phyloP scores from a whole-genome alignment of 2,113 vertebrate genomes.

The Mobula birostris region DNA sequence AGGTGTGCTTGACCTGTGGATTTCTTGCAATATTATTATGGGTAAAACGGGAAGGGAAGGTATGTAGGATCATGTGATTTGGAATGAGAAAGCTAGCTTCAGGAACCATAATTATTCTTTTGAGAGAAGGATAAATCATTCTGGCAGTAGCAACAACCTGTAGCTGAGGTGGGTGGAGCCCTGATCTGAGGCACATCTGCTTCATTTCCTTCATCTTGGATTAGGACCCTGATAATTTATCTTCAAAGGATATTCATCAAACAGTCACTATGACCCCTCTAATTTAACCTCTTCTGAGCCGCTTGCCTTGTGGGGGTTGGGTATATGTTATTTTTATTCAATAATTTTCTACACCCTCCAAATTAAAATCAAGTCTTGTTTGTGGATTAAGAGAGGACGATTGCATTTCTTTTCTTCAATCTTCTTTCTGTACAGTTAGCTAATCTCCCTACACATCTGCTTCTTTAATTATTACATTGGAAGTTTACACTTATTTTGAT shows the following conservation, averaged over 20 bases:
- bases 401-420: background rate
- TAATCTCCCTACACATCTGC: background rate
- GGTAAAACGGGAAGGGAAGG: background rate
- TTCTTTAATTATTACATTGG: background rate
- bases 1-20: background rate
- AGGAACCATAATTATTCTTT: constrained; percentile 19
- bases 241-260: constrained; percentile 34
- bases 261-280: constrained; percentile 6
- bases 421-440: background rate
- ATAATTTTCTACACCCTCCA: background rate
- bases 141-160: background rate
- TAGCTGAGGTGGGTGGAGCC: constrained; percentile 20
- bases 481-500: background rate
- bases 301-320: background rate
- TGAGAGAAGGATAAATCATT: background rate
- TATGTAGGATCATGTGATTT: background rate
- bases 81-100: background rate
- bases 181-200: constrained; percentile 5
- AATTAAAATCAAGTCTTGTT: background rate
- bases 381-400: background rate
- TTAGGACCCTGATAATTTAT: constrained; percentile 1
- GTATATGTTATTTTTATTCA: background rate
- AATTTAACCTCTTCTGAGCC: constrained; percentile 10
- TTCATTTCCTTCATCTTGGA: constrained; percentile 31
- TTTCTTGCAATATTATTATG: background rate